Base-by-base conservation (phyloP, 2,888 invertebrate genomes). In the Synanthedon andrenaeformis region DNA sequence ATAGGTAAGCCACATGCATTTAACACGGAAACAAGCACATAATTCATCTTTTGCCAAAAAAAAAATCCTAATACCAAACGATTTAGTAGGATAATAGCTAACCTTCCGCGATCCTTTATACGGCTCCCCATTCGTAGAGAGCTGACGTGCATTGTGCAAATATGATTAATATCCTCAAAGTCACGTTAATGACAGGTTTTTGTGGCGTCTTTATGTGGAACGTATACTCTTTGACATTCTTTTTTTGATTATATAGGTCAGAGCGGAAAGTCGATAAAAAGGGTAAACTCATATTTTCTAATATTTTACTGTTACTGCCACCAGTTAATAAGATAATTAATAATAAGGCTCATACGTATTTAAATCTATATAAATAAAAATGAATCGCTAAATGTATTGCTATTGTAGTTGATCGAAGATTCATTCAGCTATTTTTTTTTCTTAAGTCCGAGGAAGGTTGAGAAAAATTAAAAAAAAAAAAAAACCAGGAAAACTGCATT, bases 141-240 rank as follows among this genome's bases (percentile, higher is more conserved):
- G 53, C 69, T 71, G 80, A 75, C 81, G 64, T 70, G 74, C 74
- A 83, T 85, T 86, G 85, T 86, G 78, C 66, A 69, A 78, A 72
- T 63, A 77, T 85, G 84, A 85, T 85, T 84, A 81, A 86, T 85
- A 74, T 73, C 67, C 61, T 56, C 67, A 62, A 58, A 61, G 66
- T 64, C 69, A 68, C 73, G 72, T 74, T 82, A 81, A 79, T 81
- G 83, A 82, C 79, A 76, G 70, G 75, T 81, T 80, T 76, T 76
- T 73, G 69, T 53, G 41, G 53, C 55, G 55, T 52, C 49, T 49
- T 4, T 19, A 14, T 49, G 49, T 49, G 49, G 23, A 45, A 45
- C 45, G 45, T n/a, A 51, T 52, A 59, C 54, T 53, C 54, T 49
- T 51, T 48, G 52, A 53, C 53, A 72, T 66, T 70, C 6, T 49